Conservation (phyloP, 1,140 invertebrate species). For the Tetragnatha versicolor region DNA sequence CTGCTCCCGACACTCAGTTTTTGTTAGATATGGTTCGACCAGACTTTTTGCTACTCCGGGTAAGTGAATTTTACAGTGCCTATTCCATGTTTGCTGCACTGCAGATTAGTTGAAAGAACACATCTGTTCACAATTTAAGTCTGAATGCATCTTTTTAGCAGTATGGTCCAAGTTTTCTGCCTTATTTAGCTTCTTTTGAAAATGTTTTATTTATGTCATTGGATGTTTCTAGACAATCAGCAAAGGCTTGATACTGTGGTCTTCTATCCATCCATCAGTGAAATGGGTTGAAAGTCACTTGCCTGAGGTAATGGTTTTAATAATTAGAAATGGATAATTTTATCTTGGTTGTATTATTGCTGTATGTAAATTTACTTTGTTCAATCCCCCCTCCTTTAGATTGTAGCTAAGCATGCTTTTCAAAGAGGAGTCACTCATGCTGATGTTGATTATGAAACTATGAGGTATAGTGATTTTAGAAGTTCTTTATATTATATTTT, state of each 20-base stretch:
- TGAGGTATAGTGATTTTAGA: constrained; percentile 74
- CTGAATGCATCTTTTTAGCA: too few species aligned
- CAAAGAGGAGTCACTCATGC: constrained; percentile 60
- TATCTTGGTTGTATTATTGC: neutral
- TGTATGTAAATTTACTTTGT: constrained; percentile 1
- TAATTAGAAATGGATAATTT: neutral
- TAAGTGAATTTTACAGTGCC: too few species aligned
- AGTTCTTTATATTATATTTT: too few species aligned
- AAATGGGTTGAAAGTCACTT: constrained; percentile 84
- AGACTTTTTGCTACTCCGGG: constrained; percentile 85
- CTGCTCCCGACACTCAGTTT: constrained; percentile 87
- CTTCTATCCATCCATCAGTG: constrained; percentile 78
- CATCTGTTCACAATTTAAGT: too few species aligned
- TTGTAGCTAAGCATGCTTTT: constrained; percentile 70
- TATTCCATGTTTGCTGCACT: too few species aligned
- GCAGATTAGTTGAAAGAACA: too few species aligned
- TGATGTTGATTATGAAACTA: constrained; percentile 90
- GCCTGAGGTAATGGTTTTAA: constrained; percentile 58
- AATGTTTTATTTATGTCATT: neutral
- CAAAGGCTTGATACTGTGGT: constrained; percentile 85
- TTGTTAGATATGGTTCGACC: constrained; percentile 91
- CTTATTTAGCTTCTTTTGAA: too few species aligned
- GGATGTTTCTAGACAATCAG: constrained; percentile 70
- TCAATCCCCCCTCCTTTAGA: too few species aligned
- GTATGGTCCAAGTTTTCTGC: too few species aligned